These are phyloP conservation scores for Dynastes tityus DNA, from an alignment of 2,888 invertebrate genomes.

Conservation along the genomic window DNA sequence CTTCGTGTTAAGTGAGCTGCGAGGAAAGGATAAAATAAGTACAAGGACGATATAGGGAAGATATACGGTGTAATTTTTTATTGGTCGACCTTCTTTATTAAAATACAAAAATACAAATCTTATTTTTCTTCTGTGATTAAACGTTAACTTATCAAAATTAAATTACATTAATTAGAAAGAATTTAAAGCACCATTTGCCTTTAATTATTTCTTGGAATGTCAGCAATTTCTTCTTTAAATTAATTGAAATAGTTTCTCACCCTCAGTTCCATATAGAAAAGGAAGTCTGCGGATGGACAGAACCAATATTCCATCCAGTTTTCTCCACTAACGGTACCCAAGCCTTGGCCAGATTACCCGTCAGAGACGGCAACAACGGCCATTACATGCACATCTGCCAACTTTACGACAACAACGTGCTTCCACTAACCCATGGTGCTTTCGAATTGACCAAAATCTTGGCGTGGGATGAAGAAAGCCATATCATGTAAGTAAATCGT, in stretches of 20 bases:
- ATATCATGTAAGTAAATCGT: slow-evolving; percentile 75
- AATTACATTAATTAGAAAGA: too few relatives aligned
- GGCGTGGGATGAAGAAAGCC: slow-evolving; percentile 84
- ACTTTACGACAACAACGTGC: slow-evolving; percentile 67
- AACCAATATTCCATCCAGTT: slow-evolving; percentile 69
- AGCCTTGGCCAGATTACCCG: slow-evolving; percentile 74
- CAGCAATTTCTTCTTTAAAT: too few relatives aligned
- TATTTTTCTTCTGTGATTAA: too few relatives aligned
- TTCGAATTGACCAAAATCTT: slow-evolving; percentile 83
- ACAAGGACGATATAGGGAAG: too few relatives aligned
- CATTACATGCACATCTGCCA: slow-evolving; percentile 75
- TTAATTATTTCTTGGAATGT: too few relatives aligned
- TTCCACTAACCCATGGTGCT: slow-evolving; percentile 80
- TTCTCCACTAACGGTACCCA: slow-evolving; percentile 68
- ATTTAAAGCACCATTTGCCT: too few relatives aligned
- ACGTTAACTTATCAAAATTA: too few relatives aligned
- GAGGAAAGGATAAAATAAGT: too few relatives aligned
- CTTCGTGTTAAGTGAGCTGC: too few relatives aligned
- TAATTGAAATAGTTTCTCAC: background rate
- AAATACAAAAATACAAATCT: too few relatives aligned
- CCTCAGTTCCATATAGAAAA: slow-evolving; percentile 68
- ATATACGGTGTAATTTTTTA: too few relatives aligned
- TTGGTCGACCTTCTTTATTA: too few relatives aligned
- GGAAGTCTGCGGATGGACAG: slow-evolving; percentile 68
- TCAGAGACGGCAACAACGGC: slow-evolving; percentile 77